Base-by-base conservation (phyloP, 1,140 invertebrate genomes). In the Anastatus disparis region DNA sequence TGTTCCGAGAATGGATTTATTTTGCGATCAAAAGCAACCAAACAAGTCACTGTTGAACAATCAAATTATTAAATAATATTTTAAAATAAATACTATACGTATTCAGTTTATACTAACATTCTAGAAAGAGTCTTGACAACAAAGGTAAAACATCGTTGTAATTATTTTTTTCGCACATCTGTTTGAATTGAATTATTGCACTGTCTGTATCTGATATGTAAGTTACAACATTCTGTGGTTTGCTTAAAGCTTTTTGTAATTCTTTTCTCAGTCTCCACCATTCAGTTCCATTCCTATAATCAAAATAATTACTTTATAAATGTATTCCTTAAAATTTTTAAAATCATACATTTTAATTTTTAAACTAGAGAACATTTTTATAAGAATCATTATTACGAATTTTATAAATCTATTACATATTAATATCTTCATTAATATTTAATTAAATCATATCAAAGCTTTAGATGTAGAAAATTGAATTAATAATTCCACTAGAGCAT, bases 231-330 rank as follows among this genome's bases (percentile, higher is more conserved):
- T 90, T 91, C 62, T 89, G 87, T 0, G 92, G 90, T 66, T 90
- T 90, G 72, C 93, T 92, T 31, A 97, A 82, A 29, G 89, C 89
- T 79, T 92, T 93, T 85, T 96, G 94, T 77, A 96, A 92, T 42
- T 90, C 88, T 69, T 89, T 91, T 24, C 95, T 87, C 1, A 97
- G 78, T 64, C 89, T 87, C 88, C 90, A 91, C 96, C 95, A 97
- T 67, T 94, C 90, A 10, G 85, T 80, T 2, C 95, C 95, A 87
- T 97, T 96, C 56, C 94, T 97, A 56, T 76, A 44, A 26, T 17
- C 8, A 63, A 44, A 46, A 31, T 29, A 44, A 44, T 8, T 4
- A 44, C 42, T 15, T 17, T 15, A n/a, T n/a, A n/a, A n/a, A n/a
- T n/a, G n/a, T n/a, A n/a, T n/a, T n/a, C n/a, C n/a, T n/a, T n/a